Evolutionary conservation across 2,113 vertebrate genomes (phyloP).

Genomic region (Apistogramma diplotaenia): DNA sequence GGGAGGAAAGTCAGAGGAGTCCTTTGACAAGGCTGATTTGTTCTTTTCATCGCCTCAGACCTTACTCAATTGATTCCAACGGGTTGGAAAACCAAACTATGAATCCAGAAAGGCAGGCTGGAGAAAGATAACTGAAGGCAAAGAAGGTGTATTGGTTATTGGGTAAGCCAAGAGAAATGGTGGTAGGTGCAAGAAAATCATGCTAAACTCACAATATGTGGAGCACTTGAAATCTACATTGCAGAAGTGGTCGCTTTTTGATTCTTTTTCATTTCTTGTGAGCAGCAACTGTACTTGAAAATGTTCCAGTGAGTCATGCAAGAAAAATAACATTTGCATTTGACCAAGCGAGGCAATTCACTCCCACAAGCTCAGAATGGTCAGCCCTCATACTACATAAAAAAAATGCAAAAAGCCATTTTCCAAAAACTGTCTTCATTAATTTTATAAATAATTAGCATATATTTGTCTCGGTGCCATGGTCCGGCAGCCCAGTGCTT

Average conservation of each 20-base stretch:
- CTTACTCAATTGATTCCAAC: constrained; percentile 33
- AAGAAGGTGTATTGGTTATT: background rate
- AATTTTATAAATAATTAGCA: background rate
- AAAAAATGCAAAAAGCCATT: background rate
- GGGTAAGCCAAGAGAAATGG: background rate
- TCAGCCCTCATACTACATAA: background rate
- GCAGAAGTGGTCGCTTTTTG: background rate
- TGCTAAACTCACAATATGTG: background rate
- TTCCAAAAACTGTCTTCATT: background rate
- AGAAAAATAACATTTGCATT: background rate
- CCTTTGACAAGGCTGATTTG: constrained; percentile 29
- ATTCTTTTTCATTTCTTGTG: background rate
- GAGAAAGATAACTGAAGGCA: background rate
- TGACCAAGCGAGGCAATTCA: background rate
- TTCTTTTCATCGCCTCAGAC: constrained; percentile 25
- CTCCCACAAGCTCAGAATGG: background rate
- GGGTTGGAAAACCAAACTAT: constrained; percentile 2
- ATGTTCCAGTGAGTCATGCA: background rate
- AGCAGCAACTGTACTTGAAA: background rate
- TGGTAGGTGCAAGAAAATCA: background rate
- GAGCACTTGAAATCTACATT: background rate
- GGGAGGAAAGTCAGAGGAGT: constrained; percentile 16
- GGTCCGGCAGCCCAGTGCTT: too few species aligned
- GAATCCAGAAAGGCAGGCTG: background rate
- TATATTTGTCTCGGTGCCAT: background rate